These are phyloP conservation scores for Chromobotia macracanthus DNA, from an alignment of 2,797 vertebrate genomes.

Conservation along the genomic window DNA sequence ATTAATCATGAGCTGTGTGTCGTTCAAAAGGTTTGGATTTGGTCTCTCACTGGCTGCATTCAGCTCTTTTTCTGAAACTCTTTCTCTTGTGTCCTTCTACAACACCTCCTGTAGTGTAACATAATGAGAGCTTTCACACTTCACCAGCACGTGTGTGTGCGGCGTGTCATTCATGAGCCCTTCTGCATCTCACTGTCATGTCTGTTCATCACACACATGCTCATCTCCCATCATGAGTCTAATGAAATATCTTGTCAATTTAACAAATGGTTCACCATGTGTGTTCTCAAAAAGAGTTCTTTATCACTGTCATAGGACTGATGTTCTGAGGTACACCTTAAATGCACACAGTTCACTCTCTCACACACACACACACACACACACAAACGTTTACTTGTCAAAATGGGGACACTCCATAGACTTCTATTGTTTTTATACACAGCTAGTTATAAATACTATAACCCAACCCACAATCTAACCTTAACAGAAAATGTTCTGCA, in stretches of 20 bases:
- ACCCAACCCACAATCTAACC: no score
- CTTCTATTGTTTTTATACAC: no score
- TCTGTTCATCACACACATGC: conserved; percentile 58
- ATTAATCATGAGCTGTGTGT: background rate
- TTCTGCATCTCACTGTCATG: conserved; percentile 70
- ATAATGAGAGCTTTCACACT: conserved; percentile 50
- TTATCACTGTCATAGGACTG: conserved; percentile 64
- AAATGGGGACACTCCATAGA: no score
- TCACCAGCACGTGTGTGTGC: conserved; percentile 44
- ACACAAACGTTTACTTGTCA: no score
- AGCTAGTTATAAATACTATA: no score
- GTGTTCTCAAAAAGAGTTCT: conserved; percentile 47
- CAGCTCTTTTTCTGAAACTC: no score
- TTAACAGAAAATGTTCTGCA: no score
- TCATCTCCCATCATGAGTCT: conserved; percentile 62
- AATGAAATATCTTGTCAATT: conserved; percentile 70
- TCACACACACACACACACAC: background rate
- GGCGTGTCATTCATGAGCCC: conserved; percentile 53
- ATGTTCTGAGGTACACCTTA: conserved; percentile 30
- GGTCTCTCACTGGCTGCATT: background rate
- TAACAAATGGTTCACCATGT: conserved; percentile 64
- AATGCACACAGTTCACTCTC: background rate
- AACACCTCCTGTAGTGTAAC: conserved; percentile 26
- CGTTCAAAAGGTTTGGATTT: background rate
- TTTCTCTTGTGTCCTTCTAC: conserved; percentile 37